Conservation (phyloP, 2,113 vertebrate genomes). For the Dasyurus viverrinus region DNA sequence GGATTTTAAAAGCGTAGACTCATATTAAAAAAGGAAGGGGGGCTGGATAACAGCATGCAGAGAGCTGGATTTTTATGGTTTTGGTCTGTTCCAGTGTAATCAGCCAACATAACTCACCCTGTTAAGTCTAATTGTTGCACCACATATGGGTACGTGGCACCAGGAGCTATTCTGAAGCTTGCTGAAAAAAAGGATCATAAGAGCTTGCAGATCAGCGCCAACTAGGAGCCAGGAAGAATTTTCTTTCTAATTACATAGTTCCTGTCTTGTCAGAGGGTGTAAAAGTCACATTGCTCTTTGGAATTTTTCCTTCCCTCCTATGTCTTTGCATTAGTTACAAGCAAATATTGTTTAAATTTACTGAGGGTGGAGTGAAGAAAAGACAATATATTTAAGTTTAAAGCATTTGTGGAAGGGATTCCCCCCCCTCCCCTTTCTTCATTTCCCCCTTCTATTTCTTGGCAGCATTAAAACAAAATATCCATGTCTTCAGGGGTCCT, state of each 20-base stretch:
- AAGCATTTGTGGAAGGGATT: background rate
- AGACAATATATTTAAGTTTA: background rate
- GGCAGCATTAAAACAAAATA: background rate
- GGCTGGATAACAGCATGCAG: slow-evolving; percentile 47
- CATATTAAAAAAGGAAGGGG: background rate
- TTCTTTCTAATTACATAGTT: slow-evolving; percentile 20
- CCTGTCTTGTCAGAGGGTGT: slow-evolving; percentile 23
- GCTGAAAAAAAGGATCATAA: background rate
- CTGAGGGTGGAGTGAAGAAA: background rate
- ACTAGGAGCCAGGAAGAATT: background rate
- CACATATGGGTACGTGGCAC: slow-evolving; percentile 58
- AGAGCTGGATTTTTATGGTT: slow-evolving; percentile 64
- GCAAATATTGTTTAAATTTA: slow-evolving; percentile 36
- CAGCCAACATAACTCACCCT: slow-evolving; percentile 51
- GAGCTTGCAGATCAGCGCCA: slow-evolving; percentile 52
- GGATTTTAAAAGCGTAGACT: slow-evolving; percentile 49
- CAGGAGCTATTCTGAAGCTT: slow-evolving; percentile 57
- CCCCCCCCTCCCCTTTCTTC: background rate
- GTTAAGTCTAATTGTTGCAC: slow-evolving; percentile 56
- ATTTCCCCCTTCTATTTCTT: background rate
- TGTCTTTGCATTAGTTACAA: background rate
- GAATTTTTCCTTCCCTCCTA: background rate
- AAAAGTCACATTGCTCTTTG: slow-evolving; percentile 10
- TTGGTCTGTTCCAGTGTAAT: slow-evolving; percentile 66
- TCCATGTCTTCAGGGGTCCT: background rate